A percentile compares a stretch with the other conserved stretches of the same genome.
Conservation (phyloP, 2,888 invertebrate species). For the Lasius fuliginosus region DNA sequence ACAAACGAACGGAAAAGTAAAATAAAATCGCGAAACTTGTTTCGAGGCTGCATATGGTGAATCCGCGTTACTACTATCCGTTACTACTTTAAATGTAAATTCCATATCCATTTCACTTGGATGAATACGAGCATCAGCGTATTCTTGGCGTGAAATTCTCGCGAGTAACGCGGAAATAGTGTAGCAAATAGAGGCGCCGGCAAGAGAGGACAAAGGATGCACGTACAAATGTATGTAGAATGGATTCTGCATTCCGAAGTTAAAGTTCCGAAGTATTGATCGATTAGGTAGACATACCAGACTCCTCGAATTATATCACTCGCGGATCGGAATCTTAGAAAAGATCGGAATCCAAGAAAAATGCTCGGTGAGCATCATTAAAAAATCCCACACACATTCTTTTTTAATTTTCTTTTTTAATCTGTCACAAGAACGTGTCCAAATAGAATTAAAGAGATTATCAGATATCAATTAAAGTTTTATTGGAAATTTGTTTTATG, state of each 20-base stretch:
- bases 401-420: neutral
- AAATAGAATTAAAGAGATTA: neutral
- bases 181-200: constrained; percentile 46
- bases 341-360: neutral
- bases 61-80: constrained; percentile 12
- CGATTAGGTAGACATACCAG: constrained; percentile 32
- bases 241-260: constrained; percentile 42
- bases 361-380: neutral
- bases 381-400: neutral
- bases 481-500: neutral
- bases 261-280: constrained; percentile 51
- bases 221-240: constrained; percentile 45
- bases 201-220: constrained; percentile 32
- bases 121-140: constrained; percentile 28
- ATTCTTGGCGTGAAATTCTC: constrained; percentile 43
- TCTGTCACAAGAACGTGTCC: neutral
- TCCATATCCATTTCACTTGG: constrained; percentile 48
- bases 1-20: constrained; percentile 10
- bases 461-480: neutral
- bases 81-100: constrained; percentile 56
- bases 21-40: constrained; percentile 23
- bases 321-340: constrained; percentile 36
- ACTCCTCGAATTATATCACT: constrained; percentile 36
- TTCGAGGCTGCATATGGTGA: neutral
- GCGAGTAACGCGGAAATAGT: constrained; percentile 38